Evolutionary conservation across 2,888 invertebrate genomes (phyloP).

Genomic region (Apoda limacodes): DNA sequence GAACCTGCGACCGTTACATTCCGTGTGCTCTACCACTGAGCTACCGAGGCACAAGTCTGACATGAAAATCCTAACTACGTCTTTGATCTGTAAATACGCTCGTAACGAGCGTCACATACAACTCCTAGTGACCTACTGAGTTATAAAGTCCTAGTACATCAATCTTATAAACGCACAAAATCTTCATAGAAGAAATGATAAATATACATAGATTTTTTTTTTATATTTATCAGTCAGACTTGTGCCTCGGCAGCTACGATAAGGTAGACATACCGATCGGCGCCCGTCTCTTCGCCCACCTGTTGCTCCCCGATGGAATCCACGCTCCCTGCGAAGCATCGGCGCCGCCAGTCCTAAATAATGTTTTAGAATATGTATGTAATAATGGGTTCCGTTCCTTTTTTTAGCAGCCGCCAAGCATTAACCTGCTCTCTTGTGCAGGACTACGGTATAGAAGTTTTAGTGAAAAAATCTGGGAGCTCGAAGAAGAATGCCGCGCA

Average conservation of each 20-base stretch:
- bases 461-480: slow-evolving; percentile 8
- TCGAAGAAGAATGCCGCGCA: neutral
- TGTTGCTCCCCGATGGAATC: slow-evolving; percentile 9
- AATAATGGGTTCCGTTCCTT: slow-evolving; percentile 12
- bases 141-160: too few relatives aligned
- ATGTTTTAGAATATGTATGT: slow-evolving; percentile 13
- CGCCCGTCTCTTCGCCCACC: slow-evolving; percentile 11
- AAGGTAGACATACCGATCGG: slow-evolving; percentile 14
- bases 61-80: too few relatives aligned
- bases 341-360: slow-evolving; percentile 7
- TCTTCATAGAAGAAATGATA: too few relatives aligned
- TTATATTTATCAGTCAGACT: slow-evolving; percentile 11
- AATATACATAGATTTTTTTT: too few relatives aligned
- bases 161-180: too few relatives aligned
- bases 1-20: too few relatives aligned
- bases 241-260: slow-evolving; percentile 7
- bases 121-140: too few relatives aligned
- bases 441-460: slow-evolving; percentile 2
- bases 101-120: too few relatives aligned
- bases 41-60: too few relatives aligned
- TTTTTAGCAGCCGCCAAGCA: neutral
- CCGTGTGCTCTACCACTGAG: too few relatives aligned
- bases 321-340: neutral
- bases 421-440: slow-evolving; percentile 6
- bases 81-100: too few relatives aligned